These are phyloP conservation scores for Burhinus bistriatus DNA, from an alignment of 2,113 vertebrate genomes.

Conservation along the genomic window DNA sequence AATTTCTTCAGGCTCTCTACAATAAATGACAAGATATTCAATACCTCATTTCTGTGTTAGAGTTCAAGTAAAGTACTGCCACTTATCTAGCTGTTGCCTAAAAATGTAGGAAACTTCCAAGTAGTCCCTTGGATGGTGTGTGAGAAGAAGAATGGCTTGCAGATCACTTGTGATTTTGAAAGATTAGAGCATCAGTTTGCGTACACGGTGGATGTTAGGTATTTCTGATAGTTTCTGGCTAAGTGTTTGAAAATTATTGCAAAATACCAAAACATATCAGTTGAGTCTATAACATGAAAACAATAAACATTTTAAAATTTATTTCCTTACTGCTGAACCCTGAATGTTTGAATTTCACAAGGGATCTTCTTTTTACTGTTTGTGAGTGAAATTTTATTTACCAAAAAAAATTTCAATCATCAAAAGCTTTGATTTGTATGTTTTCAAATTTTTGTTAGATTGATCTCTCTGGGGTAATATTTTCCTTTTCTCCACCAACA, in stretches of 20 bases:
- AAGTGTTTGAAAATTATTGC: neutral
- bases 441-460: neutral
- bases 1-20: neutral
- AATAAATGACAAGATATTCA: neutral
- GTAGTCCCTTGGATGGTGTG: neutral
- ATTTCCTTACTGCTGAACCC: neutral
- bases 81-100: neutral
- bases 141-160: neutral
- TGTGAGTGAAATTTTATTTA: neutral
- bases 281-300: neutral
- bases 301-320: neutral
- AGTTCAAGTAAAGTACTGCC: neutral
- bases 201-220: neutral
- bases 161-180: neutral
- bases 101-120: neutral
- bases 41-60: neutral
- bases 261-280: neutral
- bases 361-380: neutral
- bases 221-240: neutral
- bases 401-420: neutral
- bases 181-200: neutral
- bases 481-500: neutral
- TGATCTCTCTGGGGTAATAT: neutral
- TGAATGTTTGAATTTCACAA: neutral
- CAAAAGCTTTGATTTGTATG: neutral